Percentiles rank a stretch among this genome's conserved stretches.
Evolutionary conservation across 2,113 vertebrate genomes (phyloP).

Genomic region (Coptodon rendalli): DNA sequence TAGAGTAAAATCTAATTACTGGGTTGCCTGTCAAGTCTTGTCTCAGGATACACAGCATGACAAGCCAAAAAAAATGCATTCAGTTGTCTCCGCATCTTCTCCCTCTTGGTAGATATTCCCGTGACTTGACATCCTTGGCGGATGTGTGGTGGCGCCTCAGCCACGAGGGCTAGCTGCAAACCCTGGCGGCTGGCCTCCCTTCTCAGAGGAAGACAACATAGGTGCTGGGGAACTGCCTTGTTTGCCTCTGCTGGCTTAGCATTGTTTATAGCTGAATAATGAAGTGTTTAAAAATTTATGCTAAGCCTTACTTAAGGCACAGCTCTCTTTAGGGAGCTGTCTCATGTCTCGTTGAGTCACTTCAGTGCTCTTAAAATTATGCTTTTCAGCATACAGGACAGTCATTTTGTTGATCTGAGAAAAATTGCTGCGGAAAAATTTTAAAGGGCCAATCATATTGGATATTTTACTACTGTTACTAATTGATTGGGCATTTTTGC

Average conservation of each 20-base stretch:
- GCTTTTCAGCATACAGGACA: not conserved
- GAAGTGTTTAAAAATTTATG: constrained; percentile 29
- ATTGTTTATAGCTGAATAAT: constrained; percentile 40
- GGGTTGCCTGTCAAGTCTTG: constrained; percentile 27
- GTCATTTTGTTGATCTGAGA: not conserved
- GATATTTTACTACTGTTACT: not conserved
- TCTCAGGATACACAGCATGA: constrained; percentile 10
- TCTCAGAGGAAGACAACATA: not conserved
- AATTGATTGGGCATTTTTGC: not conserved
- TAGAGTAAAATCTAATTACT: constrained; percentile 47
- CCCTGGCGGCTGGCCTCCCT: constrained; percentile 20
- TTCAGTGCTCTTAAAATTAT: constrained; percentile 2
- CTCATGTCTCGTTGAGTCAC: constrained; percentile 30
- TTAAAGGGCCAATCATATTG: not conserved
- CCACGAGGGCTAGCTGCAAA: constrained; percentile 27
- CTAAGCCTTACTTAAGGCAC: constrained; percentile 35
- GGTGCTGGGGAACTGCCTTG: not conserved
- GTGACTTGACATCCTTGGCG: constrained; percentile 26
- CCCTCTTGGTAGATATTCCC: constrained; percentile 5
- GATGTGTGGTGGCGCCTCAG: constrained; percentile 23
- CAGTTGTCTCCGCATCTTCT: not conserved
- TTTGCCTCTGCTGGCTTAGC: constrained; percentile 7
- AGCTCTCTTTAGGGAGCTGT: constrained; percentile 17
- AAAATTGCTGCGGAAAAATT: not conserved
- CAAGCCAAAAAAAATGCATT: constrained; percentile 15